A percentile compares a stretch with the other conserved stretches of the same genome.
These are phyloP conservation scores for Nowickia ferox DNA, from an alignment of 2,888 invertebrate genomes.

Conservation along the genomic window DNA sequence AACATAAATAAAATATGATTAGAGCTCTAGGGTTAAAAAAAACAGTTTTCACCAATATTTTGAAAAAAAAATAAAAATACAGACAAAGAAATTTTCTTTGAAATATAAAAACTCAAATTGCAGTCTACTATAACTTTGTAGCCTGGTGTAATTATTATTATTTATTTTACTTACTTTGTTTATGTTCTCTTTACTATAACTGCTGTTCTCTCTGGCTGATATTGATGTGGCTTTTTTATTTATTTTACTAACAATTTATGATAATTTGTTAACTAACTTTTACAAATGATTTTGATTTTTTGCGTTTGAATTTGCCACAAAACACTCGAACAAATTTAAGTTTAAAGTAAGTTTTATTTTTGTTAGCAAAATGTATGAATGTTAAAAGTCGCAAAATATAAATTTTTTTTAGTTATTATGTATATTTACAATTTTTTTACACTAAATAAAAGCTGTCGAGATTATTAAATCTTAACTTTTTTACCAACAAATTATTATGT, in stretches of 20 bases:
- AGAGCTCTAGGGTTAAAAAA: too few species aligned
- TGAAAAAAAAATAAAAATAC: neutral
- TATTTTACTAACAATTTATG: conserved; percentile 14
- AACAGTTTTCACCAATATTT: neutral
- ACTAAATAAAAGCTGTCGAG: too few species aligned
- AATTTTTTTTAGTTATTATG: too few species aligned
- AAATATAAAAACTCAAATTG: neutral
- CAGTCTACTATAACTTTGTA: neutral
- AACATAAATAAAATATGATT: too few species aligned
- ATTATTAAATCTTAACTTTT: too few species aligned
- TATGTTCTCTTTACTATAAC: neutral
- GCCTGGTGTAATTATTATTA: conserved; percentile 1
- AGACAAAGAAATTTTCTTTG: neutral
- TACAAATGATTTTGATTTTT: neutral
- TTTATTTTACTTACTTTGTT: conserved; percentile 34
- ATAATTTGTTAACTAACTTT: conserved; percentile 18
- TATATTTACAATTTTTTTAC: too few species aligned
- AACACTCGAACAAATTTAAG: neutral
- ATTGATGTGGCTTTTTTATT: neutral
- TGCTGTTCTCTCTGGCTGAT: conserved; percentile 7
- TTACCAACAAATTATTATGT: too few species aligned
- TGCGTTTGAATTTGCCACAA: neutral
- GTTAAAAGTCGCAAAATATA: too few species aligned
- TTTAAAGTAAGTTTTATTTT: neutral
- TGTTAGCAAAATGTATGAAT: neutral